Evolutionary conservation across 2,888 invertebrate genomes (phyloP), one percentile per base, ranked within the genome.

Genomic region (Amiota minor): DNA sequence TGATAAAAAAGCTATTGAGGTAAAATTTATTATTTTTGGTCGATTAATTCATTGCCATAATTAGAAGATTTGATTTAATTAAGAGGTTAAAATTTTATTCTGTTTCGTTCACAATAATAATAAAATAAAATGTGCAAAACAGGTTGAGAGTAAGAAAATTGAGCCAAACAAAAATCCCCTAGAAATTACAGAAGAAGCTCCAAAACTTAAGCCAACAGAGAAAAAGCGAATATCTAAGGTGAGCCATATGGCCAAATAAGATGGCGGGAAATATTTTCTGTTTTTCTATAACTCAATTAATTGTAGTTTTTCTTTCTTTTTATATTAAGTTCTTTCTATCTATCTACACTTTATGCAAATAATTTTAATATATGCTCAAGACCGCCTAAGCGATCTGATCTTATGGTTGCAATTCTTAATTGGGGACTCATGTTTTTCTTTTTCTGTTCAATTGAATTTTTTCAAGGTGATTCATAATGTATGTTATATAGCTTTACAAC

Each of bases 151-250:
- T 75, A 86, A 85, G 67, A 83, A 81, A 74, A 67, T 88, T 72
- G 86, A 87, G 72, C 82, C 88, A 46, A 83, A 86, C 78, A 88
- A 90, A 87, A 92, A 92, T 87, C 90, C 91, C 73, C 92, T 92
- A 88, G 80, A 86, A 71, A 78, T 86, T 67, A 91, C 92, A 84
- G 93, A 92, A 89, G 92, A 92, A 87, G 91, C 92, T 88, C 92
- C 92, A 83, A 92, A 92, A 90, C 90, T 92, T 35, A 92, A 91
- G 84, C 88, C 92, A 72, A 90, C 92, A 59, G 91, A 91, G 23
- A 83, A 84, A 73, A 81, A 86, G 46, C 82, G 80, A 49, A 72
- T 79, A 56, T 74, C 85, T 74, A 89, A 89, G 89, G 89, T 89
- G 85, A 89, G 86, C 59, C 74, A 59, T 9, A 11, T n/a, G 50